Conservation (phyloP, 2,888 invertebrate species). For the Apodemia duryi region DNA sequence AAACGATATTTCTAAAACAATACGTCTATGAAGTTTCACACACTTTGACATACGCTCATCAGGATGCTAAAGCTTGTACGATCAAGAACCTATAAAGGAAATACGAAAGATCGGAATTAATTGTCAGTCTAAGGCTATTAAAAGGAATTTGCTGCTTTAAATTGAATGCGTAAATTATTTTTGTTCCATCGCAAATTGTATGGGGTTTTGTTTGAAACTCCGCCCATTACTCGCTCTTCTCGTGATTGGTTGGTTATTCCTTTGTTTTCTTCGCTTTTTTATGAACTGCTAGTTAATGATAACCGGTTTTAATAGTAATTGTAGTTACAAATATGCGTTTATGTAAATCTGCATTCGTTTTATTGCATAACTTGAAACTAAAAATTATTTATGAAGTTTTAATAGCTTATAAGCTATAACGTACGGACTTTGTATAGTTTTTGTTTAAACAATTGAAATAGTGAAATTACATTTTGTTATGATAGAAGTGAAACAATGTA, state of each 20-base stretch:
- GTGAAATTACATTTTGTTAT: no score
- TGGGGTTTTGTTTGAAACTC: constrained; percentile 58
- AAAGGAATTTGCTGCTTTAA: constrained; percentile 36
- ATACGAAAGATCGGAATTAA: constrained; percentile 25
- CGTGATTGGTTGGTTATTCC: constrained; percentile 59
- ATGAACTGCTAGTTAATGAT: constrained; percentile 44
- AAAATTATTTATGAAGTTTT: no score
- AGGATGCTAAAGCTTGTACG: not conserved
- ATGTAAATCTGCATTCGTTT: not conserved
- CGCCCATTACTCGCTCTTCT: constrained; percentile 56
- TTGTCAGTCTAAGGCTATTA: constrained; percentile 28
- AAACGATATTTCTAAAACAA: no score
- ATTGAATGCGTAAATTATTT: constrained; percentile 61
- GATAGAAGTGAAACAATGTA: no score
- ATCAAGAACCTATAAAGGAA: constrained; percentile 23
- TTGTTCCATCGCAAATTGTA: constrained; percentile 58
- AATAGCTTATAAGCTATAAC: no score
- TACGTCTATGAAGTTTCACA: no score
- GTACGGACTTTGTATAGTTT: no score
- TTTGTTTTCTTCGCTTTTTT: constrained; percentile 64
- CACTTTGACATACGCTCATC: not conserved
- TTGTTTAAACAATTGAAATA: no score
- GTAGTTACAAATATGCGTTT: not conserved
- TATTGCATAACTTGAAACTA: not conserved
- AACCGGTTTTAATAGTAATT: constrained; percentile 2